Base-by-base conservation (phyloP, 2,113 vertebrate species). In the Catagonus wagneri region DNA sequence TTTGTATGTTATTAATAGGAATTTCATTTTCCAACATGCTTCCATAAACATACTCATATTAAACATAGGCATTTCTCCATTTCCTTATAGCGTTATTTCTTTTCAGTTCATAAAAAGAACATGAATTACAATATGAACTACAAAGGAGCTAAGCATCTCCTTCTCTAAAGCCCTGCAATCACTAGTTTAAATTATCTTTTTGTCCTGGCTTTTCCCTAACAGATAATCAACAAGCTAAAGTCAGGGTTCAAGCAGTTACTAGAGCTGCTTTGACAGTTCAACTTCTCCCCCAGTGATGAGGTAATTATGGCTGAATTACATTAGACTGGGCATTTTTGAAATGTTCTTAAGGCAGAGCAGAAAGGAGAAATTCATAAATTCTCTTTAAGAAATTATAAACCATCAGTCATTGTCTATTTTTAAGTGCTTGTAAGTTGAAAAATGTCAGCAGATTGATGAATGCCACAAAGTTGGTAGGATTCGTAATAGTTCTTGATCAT, bases 1-100 rank as follows among this genome's bases (percentile, higher is more conserved):
- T 95, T 98, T 97, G 94, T 89, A 94, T 90, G 93, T 96, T 96
- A 93, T 97, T 83, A 97, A 96, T 94, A 96, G n/a, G 50, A 75
- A 95, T 61, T 25, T 15, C 84, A 97, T 93, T 98, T 98, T 81
- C 68, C 65, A 97, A 85, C 93, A 60, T 72, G 75, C 65, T 63
- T 97, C 93, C 97, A 54, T 89, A 94, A 80, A 92, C 94, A 75
- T 90, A 72, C 84, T 71, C 66, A 81, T 91, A 50, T 90, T 93
- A 93, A 72, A 25, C 69, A 27, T n/a, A 25, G 29, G 50, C 32
- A 76, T 68, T 29, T 90, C 20, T 83, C 27, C 39, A 72, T 50
- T 83, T 91, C 84, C 93, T 88, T 85, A 76, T 36, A 63, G 56
- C 56, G 74, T 61, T 74, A 58, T 94, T 94, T 78, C 14, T 50